A percentile compares a stretch with the other conserved stretches of the same genome.
Conservation (phyloP, 2,797 vertebrate genomes). For the Diplodus puntazzo region DNA sequence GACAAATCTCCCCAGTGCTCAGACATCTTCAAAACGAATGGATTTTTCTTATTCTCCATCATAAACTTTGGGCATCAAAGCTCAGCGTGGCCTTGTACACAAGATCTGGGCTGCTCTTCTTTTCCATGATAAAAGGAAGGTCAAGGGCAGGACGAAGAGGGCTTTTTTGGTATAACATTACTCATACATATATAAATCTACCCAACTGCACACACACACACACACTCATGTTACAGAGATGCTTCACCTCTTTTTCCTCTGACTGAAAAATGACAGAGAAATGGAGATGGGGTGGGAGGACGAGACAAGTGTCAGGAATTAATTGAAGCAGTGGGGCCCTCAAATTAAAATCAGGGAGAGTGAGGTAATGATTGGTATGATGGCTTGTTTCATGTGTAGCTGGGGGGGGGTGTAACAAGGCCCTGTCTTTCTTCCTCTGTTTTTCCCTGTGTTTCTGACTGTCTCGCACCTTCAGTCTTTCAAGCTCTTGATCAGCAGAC, state of each 20-base stretch:
- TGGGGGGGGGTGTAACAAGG: conserved; percentile 35
- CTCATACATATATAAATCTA: not conserved
- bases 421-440: conserved; percentile 18
- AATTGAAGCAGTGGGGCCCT: conserved; percentile 50
- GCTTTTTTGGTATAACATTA: not conserved
- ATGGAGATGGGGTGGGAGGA: not conserved
- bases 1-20: not conserved
- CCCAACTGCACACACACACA: not conserved
- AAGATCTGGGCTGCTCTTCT: not conserved
- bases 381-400: conserved; percentile 41
- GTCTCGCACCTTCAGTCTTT: conserved; percentile 10
- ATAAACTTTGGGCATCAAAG: not conserved
- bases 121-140: conserved; percentile 37
- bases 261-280: conserved; percentile 5
- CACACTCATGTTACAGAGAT: too few species aligned
- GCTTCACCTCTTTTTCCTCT: conserved; percentile 3
- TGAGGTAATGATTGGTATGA: conserved; percentile 38
- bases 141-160: not conserved
- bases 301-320: conserved; percentile 55
- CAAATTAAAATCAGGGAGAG: conserved; percentile 65
- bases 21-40: conserved; percentile 14
- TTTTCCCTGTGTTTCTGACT: not conserved
- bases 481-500: conserved; percentile 50
- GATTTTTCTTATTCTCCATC: not conserved
- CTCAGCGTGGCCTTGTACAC: not conserved